These are phyloP conservation scores for Pelusios castaneus DNA, from an alignment of 2,113 vertebrate species.

Conservation along the genomic window DNA sequence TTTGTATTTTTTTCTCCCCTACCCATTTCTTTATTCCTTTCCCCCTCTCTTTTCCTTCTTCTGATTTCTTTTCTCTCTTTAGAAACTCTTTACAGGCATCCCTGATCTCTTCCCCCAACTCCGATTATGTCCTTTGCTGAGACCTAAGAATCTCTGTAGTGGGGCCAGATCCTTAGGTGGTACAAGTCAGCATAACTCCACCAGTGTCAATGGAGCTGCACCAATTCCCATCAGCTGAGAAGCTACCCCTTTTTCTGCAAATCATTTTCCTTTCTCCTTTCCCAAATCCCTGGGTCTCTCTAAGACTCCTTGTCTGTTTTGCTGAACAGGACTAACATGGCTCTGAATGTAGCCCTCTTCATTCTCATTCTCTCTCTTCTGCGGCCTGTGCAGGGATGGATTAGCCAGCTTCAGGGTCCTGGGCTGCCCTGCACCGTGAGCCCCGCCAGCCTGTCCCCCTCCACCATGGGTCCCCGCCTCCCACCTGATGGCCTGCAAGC, in stretches of 20 bases:
- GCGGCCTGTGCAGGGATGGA: no score
- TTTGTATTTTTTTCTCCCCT: not conserved
- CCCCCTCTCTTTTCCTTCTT: not conserved
- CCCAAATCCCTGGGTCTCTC: not conserved
- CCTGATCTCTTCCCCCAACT: not conserved
- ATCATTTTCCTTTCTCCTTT: not conserved
- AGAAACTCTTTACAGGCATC: not conserved
- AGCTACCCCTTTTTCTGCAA: not conserved
- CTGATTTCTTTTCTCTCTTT: not conserved
- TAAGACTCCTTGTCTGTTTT: no score
- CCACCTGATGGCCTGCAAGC: no score
- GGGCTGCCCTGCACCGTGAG: no score
- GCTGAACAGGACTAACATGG: no score
- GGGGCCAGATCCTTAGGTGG: not conserved
- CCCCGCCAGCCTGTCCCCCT: no score
- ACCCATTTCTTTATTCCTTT: not conserved
- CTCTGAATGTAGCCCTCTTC: accelerated
- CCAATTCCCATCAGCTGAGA: not conserved
- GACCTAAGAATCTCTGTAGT: not conserved
- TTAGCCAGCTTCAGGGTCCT: no score
- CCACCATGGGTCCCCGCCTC: no score
- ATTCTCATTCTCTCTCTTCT: not conserved
- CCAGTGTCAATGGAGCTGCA: not conserved
- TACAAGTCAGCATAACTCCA: not conserved
- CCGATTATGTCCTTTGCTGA: not conserved